phyloP scores from a whole-genome alignment of 1,140 invertebrate genomes.

The Zaprionus kolodkinae region DNA sequence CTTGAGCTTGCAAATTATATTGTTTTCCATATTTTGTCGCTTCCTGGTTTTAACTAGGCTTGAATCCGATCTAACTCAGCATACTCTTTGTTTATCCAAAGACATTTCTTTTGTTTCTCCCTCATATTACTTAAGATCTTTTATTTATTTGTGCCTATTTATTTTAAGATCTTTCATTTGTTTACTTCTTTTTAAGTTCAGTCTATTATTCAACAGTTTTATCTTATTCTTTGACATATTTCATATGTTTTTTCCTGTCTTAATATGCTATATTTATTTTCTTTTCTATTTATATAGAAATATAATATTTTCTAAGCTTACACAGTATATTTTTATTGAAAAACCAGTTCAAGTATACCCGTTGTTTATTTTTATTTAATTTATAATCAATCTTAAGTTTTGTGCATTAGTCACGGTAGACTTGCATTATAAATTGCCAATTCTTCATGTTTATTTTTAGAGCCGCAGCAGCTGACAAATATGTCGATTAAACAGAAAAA shows the following conservation, averaged over 20 bases:
- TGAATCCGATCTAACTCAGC: neutral
- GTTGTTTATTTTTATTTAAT: neutral
- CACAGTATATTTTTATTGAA: neutral
- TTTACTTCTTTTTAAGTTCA: too few species aligned
- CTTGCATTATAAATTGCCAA: slow-evolving; percentile 11
- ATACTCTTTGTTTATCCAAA: slow-evolving; percentile 10
- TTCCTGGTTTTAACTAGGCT: neutral
- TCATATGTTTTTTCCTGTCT: too few species aligned
- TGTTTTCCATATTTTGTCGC: neutral
- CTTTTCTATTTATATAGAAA: too few species aligned
- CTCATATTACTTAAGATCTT: neutral
- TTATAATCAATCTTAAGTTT: slow-evolving; percentile 2
- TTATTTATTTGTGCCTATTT: neutral
- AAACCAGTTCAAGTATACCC: slow-evolving; percentile 8
- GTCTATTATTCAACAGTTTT: too few species aligned
- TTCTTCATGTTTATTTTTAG: slow-evolving; percentile 20
- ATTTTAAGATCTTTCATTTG: too few species aligned
- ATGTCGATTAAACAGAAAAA: slow-evolving; percentile 1
- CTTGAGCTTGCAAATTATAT: slow-evolving; percentile 20
- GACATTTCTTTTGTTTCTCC: neutral
- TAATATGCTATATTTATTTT: too few species aligned
- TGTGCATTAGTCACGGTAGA: slow-evolving; percentile 1
- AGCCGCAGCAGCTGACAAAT: slow-evolving; percentile 17
- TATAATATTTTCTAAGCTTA: too few species aligned
- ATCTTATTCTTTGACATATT: too few species aligned